Evolutionary conservation across 2,113 vertebrate species (phyloP), one percentile per base, ranked within the genome.

Genomic region (Planiliza haematocheilus): DNA sequence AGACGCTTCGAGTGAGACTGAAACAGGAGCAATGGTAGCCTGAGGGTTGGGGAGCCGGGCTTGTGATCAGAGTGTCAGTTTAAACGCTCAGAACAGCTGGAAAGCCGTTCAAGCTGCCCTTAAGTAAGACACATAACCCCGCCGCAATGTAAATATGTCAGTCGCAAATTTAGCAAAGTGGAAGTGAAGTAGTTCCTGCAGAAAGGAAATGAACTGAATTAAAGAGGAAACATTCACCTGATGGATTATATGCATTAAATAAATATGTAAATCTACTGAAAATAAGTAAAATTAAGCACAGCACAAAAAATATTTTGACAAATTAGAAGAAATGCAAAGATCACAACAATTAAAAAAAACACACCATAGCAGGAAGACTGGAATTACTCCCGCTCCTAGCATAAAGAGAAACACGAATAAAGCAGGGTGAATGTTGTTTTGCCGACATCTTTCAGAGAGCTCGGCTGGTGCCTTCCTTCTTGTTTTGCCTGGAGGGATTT

Each of bases 401-500:
- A 68, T 50, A 18, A 74, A 21, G 41, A 59, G 42, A 79, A 72
- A 66, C 34, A 59, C 34, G 59, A 68, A 74, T 45, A 50, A 5
- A 56, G 16, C 14, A 16, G 17, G 48, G 16, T 45, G 14, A 20
- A 39, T 63, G 53, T 17, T 78, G 21, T 63, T 79, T 74, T 51
- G 48, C 36, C 12, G 38, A 49, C 78, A 13, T 73, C 11, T 64
- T 41, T 57, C 58, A 9, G 59, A 60, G n/a, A 59, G 64, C 45
- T 51, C n/a, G 41, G 60, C 64, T 39, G 49, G 38, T 66, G 24
- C 50, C 34, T 60, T 57, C 21, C 24, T 55, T 37, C 56, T 59
- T 51, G 46, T 86, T 64, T 57, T 69, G 70, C 66, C 62, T 49
- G 38, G 18, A 61, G 45, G 64, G 67, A 68, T 83, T 77, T 55